These are phyloP conservation scores for Australoheros facetus DNA, from an alignment of 2,797 vertebrate genomes.

Conservation along the genomic window DNA sequence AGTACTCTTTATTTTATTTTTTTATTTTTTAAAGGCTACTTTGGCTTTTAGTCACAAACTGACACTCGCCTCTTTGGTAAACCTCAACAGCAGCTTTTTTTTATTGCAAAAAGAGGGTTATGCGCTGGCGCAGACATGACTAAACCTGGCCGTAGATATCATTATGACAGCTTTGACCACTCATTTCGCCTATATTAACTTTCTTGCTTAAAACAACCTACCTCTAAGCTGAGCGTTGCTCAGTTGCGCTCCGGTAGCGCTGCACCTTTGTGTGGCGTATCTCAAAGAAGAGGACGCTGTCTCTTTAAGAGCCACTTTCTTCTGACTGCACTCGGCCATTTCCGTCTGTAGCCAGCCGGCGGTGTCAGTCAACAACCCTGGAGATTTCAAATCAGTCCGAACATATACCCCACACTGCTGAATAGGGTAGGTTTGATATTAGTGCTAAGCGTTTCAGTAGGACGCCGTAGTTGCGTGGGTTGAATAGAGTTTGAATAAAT, in stretches of 20 bases:
- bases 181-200: neutral
- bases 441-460: neutral
- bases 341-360: constrained; percentile 75
- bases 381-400: constrained; percentile 64
- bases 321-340: constrained; percentile 58
- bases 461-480: neutral
- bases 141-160: neutral
- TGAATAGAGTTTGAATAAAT: neutral
- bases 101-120: no score
- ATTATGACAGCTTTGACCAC: neutral
- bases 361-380: constrained; percentile 80
- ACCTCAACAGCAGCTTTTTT: no score
- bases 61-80: neutral
- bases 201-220: accelerated
- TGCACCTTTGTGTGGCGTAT: no score
- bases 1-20: no score
- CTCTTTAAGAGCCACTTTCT: constrained; percentile 71
- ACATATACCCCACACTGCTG: constrained; percentile 48
- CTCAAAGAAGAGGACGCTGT: constrained; percentile 29
- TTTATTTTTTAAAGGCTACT: no score
- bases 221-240: no score
- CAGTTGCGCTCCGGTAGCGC: no score
- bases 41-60: neutral
- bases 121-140: neutral
- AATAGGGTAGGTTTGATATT: constrained; percentile 71